phyloP scores from a whole-genome alignment of 2,888 invertebrate species.

The Atrina japonica region DNA sequence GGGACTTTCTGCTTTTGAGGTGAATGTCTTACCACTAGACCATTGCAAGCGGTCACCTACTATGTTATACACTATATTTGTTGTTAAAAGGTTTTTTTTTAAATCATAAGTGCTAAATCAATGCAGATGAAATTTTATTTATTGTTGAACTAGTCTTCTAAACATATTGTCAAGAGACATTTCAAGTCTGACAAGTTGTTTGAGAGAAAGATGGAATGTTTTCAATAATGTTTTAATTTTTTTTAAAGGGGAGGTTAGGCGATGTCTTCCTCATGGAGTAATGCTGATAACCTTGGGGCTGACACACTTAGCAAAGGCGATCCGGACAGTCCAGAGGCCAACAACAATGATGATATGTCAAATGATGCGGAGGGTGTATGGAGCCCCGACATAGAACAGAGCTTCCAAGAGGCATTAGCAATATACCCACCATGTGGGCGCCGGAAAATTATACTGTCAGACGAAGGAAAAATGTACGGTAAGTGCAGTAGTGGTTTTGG shows the following conservation, averaged over 20 bases:
- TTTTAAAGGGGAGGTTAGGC: slow-evolving; percentile 20
- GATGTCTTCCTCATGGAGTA: slow-evolving; percentile 71
- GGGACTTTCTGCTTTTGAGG: too few relatives aligned
- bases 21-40: too few relatives aligned
- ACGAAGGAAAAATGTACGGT: slow-evolving; percentile 99
- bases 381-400: slow-evolving; percentile 99
- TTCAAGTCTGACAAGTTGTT: too few relatives aligned
- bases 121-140: too few relatives aligned
- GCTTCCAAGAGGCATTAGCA: slow-evolving; percentile 99
- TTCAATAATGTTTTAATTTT: background rate
- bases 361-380: slow-evolving; percentile 99
- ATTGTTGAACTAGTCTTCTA: too few relatives aligned
- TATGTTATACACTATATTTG: too few relatives aligned
- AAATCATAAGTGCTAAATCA: too few relatives aligned
- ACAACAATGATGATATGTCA: slow-evolving; percentile 86
- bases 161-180: too few relatives aligned
- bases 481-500: slow-evolving; percentile 80
- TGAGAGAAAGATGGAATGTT: too few relatives aligned
- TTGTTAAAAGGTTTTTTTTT: too few relatives aligned
- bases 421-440: slow-evolving; percentile 99
- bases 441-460: slow-evolving; percentile 99
- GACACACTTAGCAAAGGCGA: slow-evolving; percentile 47
- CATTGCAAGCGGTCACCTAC: too few relatives aligned
- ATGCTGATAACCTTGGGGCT: slow-evolving; percentile 56
- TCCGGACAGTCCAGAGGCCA: slow-evolving; percentile 41